Evolutionary conservation across 2,888 invertebrate species (phyloP).

Genomic region (Eristalinus aeneus): DNA sequence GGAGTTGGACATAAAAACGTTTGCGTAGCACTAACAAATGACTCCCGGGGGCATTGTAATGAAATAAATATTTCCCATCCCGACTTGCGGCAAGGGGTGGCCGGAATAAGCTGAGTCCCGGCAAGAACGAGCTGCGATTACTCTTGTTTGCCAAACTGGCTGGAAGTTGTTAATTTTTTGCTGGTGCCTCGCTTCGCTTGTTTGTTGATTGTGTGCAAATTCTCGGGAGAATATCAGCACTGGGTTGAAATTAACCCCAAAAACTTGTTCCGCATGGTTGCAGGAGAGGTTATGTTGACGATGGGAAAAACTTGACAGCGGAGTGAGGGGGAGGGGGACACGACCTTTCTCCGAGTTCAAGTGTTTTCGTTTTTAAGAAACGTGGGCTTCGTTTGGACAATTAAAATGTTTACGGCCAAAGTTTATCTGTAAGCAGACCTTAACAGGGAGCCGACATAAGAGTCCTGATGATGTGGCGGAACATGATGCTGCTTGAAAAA

Average conservation of each 20-base stretch:
- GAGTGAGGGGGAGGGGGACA: not conserved
- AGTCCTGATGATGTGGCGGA: no score
- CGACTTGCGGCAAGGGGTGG: conserved; percentile 11
- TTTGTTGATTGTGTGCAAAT: not conserved
- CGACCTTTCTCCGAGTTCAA: not conserved
- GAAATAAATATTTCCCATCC: conserved; percentile 39
- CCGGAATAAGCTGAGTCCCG: not conserved
- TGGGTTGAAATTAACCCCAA: not conserved
- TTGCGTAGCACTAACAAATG: conserved; percentile 36
- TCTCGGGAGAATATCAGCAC: not conserved
- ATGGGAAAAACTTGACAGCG: not conserved
- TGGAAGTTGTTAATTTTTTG: not conserved
- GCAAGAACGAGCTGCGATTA: not conserved
- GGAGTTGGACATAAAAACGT: conserved; percentile 33
- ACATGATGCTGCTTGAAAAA: no score
- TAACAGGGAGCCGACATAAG: not conserved
- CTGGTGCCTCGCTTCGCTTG: no score
- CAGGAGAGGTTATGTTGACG: not conserved
- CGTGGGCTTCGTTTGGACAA: not conserved
- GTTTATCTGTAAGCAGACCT: not conserved
- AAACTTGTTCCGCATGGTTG: not conserved
- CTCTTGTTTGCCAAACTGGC: not conserved
- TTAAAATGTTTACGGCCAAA: not conserved
- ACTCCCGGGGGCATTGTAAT: conserved; percentile 51
- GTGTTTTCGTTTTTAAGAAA: not conserved